phyloP scores from a whole-genome alignment of 2,888 invertebrate species.

The Thymelicus sylvestris region DNA sequence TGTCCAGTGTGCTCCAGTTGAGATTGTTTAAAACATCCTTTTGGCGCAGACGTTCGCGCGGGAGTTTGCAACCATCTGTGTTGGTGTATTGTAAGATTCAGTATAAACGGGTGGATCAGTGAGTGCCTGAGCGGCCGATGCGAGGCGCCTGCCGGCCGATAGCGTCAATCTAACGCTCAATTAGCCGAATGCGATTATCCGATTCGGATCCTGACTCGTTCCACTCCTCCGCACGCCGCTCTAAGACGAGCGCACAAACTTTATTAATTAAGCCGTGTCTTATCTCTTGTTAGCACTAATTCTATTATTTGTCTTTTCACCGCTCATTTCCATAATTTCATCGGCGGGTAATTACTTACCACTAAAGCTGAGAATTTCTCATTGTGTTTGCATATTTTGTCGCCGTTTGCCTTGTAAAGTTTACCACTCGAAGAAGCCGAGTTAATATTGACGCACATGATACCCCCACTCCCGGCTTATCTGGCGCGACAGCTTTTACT shows the following conservation, averaged over 20 bases:
- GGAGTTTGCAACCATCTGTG: conserved; percentile 47
- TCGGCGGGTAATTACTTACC: conserved; percentile 80
- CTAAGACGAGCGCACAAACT: conserved; percentile 80
- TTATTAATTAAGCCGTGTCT: conserved; percentile 85
- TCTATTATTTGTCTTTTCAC: conserved; percentile 85
- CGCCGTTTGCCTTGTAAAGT: conserved; percentile 70
- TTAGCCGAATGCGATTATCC: conserved; percentile 83
- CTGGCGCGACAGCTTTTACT: conserved; percentile 33
- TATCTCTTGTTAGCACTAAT: conserved; percentile 85
- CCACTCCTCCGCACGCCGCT: conserved; percentile 64
- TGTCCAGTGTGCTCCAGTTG: conserved; percentile 28
- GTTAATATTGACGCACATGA: conserved; percentile 52
- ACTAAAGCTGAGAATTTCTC: conserved; percentile 74
- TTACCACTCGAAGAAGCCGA: conserved; percentile 56
- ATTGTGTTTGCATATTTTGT: conserved; percentile 80
- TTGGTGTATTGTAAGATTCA: conserved; percentile 64
- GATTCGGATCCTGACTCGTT: conserved; percentile 77
- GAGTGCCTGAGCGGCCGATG: conserved; percentile 48
- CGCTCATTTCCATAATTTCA: conserved; percentile 85
- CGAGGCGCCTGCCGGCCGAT: conserved; percentile 59
- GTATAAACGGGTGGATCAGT: conserved; percentile 66
- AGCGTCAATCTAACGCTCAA: conserved; percentile 84
- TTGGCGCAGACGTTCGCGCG: not conserved
- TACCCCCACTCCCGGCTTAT: conserved; percentile 41
- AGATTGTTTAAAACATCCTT: conserved; percentile 1